phyloP scores from a whole-genome alignment of 1,140 invertebrate species.

The Spodoptera litura region DNA sequence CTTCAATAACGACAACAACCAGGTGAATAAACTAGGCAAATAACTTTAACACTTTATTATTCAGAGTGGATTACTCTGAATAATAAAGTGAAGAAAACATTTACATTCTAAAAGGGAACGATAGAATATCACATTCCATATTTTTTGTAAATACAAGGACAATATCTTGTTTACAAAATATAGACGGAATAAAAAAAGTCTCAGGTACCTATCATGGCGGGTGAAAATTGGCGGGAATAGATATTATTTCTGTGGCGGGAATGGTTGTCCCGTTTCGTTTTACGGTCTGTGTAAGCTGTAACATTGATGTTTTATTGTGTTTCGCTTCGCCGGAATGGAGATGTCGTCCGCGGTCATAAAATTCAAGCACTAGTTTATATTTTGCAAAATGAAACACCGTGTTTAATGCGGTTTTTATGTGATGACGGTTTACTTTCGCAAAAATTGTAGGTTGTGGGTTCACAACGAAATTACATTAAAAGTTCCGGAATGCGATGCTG shows the following conservation, averaged over 20 bases:
- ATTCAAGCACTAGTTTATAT: constrained; percentile 38
- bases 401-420: constrained; percentile 8
- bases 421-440: neutral
- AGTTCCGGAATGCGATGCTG: no score
- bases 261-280: constrained; percentile 60
- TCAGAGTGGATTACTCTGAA: no score
- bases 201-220: neutral
- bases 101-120: no score
- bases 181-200: neutral
- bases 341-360: constrained; percentile 55
- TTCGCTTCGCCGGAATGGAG: constrained; percentile 53
- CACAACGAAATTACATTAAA: no score
- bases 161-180: neutral
- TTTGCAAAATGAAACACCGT: constrained; percentile 47
- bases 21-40: no score
- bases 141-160: neutral
- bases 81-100: no score
- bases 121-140: no score
- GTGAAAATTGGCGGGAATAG: constrained; percentile 45
- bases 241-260: constrained; percentile 51
- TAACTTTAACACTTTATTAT: no score
- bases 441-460: no score
- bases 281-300: constrained; percentile 55
- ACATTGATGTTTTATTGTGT: constrained; percentile 60
- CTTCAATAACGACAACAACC: no score